A percentile compares a stretch with the other conserved stretches of the same genome.
phyloP scores from a whole-genome alignment of 2,113 vertebrate genomes.

The Oxyura jamaicensis region DNA sequence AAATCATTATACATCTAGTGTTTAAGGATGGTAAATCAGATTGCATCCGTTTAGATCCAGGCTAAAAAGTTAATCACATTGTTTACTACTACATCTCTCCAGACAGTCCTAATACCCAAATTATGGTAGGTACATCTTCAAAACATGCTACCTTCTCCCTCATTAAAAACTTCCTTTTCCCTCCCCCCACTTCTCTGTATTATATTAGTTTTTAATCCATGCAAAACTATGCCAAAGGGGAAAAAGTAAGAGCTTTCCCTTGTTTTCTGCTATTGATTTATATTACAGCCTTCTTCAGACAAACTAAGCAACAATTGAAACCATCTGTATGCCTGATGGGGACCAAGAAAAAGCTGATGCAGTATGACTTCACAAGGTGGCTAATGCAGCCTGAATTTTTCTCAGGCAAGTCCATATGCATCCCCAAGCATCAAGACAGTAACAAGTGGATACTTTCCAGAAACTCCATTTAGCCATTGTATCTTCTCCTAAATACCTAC shows the following conservation, averaged over 20 bases:
- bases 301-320: conserved; percentile 76
- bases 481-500: background rate
- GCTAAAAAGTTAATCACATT: background rate
- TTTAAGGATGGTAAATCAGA: conserved; percentile 41
- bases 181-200: background rate
- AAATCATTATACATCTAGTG: background rate
- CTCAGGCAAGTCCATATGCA: background rate
- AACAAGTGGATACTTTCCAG: background rate
- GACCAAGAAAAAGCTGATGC: conserved; percentile 46
- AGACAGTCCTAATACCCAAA: background rate
- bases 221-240: conserved; percentile 23
- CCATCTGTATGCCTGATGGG: conserved; percentile 76
- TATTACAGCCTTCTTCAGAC: conserved; percentile 62
- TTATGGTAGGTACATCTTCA: background rate
- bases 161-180: background rate
- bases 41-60: background rate
- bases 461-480: background rate
- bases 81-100: background rate
- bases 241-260: conserved; percentile 28
- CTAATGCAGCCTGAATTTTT: background rate
- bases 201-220: conserved; percentile 26
- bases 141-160: conserved; percentile 3
- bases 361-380: conserved; percentile 44
- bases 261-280: conserved; percentile 71
- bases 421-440: background rate